These are phyloP conservation scores for Saiga tatarica DNA, from an alignment of 2,113 vertebrate species.

Conservation along the genomic window DNA sequence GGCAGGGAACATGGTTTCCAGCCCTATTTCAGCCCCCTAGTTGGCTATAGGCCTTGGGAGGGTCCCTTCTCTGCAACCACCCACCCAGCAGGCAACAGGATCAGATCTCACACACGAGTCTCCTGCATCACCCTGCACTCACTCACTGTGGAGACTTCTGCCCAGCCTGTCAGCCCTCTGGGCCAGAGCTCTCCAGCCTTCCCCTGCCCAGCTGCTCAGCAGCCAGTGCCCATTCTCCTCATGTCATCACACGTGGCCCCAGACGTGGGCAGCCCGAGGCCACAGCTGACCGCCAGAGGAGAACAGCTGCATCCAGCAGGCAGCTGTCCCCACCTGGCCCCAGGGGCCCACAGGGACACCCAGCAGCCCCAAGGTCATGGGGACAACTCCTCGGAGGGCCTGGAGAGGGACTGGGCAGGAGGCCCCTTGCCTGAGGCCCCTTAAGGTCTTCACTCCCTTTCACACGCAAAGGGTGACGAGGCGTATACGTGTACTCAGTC, in stretches of 20 bases:
- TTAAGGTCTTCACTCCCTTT: neutral
- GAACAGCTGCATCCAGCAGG: neutral
- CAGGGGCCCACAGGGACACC: neutral
- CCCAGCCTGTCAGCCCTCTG: accelerated
- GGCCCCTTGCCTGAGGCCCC: neutral
- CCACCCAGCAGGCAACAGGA: neutral
- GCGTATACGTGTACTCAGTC: neutral
- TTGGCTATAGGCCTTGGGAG: neutral
- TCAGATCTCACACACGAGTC: neutral
- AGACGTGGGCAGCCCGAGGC: neutral
- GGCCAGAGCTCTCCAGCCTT: neutral
- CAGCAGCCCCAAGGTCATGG: neutral
- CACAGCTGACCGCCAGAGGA: neutral
- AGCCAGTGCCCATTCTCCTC: neutral
- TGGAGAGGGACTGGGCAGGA: neutral
- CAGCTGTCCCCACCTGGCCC: neutral
- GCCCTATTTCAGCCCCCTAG: neutral
- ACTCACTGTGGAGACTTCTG: neutral
- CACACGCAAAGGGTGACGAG: neutral
- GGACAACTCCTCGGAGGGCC: neutral
- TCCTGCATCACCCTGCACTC: neutral
- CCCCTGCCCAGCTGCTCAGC: slow-evolving; percentile 9
- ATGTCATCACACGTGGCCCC: neutral
- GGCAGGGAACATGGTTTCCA: neutral
- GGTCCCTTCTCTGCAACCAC: neutral